Percentiles rank a stretch among this genome's conserved stretches.
Conservation (phyloP, 2,888 invertebrate genomes). For the Myopa tessellatipennis region DNA sequence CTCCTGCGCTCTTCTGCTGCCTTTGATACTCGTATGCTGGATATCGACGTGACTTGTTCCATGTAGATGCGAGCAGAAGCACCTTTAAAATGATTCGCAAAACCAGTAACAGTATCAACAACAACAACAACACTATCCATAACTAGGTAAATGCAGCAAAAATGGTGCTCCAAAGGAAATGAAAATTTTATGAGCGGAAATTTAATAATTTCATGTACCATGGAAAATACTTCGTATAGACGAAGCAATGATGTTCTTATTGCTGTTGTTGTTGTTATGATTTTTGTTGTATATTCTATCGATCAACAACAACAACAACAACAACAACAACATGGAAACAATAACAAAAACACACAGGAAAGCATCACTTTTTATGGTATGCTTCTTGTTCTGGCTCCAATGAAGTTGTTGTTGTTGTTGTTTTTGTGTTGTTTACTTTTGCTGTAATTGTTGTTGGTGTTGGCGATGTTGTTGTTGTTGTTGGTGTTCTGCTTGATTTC, state of each 20-base stretch:
- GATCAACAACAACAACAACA: not conserved
- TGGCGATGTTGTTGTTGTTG: not conserved
- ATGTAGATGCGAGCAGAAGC: no score
- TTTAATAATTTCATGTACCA: constrained; percentile 41
- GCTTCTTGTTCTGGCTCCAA: not conserved
- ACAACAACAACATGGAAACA: not conserved
- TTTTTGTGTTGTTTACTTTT: not conserved
- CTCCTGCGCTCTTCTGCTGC: no score
- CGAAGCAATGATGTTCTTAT: not conserved
- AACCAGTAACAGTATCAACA: constrained; percentile 1
- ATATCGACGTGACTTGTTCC: no score
- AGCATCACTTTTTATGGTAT: not conserved
- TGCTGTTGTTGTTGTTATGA: not conserved
- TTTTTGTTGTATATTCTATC: not conserved
- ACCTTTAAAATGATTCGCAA: no score
- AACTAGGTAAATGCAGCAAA: not conserved
- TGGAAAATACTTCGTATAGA: not conserved
- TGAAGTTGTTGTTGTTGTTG: not conserved
- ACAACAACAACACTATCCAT: not conserved
- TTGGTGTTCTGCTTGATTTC: not conserved
- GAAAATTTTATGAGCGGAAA: constrained; percentile 44
- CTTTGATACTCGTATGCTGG: no score
- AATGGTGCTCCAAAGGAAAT: constrained; percentile 32
- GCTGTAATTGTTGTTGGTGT: not conserved
- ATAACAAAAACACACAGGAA: not conserved